Evolutionary conservation across 1,140 invertebrate species (phyloP), one percentile per base, ranked within the genome.

Genomic region (Aphaenogaster rudis): DNA sequence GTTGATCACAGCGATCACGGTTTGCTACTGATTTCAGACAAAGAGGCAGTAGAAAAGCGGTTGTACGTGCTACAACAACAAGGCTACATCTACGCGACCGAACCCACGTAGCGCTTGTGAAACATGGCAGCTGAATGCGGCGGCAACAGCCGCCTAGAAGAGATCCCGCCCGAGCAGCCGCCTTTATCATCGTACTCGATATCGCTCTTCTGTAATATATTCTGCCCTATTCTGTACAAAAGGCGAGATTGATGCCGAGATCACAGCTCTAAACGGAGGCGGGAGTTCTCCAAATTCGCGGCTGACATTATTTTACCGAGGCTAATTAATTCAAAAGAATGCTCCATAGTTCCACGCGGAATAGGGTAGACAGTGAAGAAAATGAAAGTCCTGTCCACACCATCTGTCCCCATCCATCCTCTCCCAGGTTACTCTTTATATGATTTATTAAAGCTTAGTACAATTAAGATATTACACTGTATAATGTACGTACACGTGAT

Each of bases 41-140:
- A 98, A 96, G 98, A 98, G 93, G 98, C 98, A 13, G 98, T 99
- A 36, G 98, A 99, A 93, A 99, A 98, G 94, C 96, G 98, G 76
- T 96, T 99, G 21, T 97, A 96, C 91, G 97, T 98, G 88, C 96
- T 99, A 78, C 98, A 99, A 94, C 97, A 98, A 92, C 97, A 98
- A 96, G 98, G 98, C 50, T 98, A 97, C 91, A 98, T 98, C 67
- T 97, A 97, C 90, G 96, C 97, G 67, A 97, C 96, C 67, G 96
- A 97, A 94, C 95, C 96, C 61, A 96, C 96, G 95, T 96, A 96
- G 93, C 94, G 93, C 89, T 93, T 93, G 92, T 93, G 92, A 93
- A 93, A 92, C 54, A 89, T 63, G 72, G 48, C 77, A 82, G 84
- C 81, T 88, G 90, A 90, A 72, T 89, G 71, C 90, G 91, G 90